Evolutionary conservation across 2,113 vertebrate species (phyloP), one percentile per base, ranked within the genome.

Genomic region (Petrocephalus zakoni): DNA sequence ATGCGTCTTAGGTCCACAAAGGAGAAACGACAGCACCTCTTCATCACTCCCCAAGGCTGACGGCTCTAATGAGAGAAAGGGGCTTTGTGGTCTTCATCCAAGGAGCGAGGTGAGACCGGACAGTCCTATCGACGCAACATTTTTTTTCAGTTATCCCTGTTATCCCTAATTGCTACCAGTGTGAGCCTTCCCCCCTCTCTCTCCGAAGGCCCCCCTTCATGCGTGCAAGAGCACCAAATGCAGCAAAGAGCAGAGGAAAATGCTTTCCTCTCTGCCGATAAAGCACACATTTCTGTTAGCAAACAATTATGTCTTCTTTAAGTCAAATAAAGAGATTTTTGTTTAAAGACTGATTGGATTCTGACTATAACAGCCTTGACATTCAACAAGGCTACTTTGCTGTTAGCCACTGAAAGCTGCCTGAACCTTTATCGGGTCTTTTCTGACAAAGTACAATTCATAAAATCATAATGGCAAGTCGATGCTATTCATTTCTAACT

Each of bases 151-250:
- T 61, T 87, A 22, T n/a, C 56, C 72, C 21, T 49, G 88, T 88
- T 88, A 22, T 29, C 78, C 46, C 88, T 88, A 88, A 88, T 88
- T 88, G 53, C 51, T 53, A 55, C 51, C 46, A 19, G 68, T 56
- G 42, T 46, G 29, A 88, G 51, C 42, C 51, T 3, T 46, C 15
- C 72, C 72, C 25, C 25, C 29, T 81, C 49, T 53, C 6, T 81
- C 72, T 81, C 87, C 46, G 21, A 46, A 82, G 87, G 52, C 52
- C 10, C 87, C 72, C 87, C 49, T 21, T 19, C 46, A 51, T 42
- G 52, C 49, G 19, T 21, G 25, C 29, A n/a, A 37, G 19, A 4
- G 11, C 53, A 13, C 72, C 72, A 55, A 34, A 81, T 29, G 22
- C 52, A 42, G 5, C 42, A 25, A 34, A 34, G n/a, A 13, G 82